Conservation (phyloP, 2,888 invertebrate genomes). For the Pherbina coryleti region DNA sequence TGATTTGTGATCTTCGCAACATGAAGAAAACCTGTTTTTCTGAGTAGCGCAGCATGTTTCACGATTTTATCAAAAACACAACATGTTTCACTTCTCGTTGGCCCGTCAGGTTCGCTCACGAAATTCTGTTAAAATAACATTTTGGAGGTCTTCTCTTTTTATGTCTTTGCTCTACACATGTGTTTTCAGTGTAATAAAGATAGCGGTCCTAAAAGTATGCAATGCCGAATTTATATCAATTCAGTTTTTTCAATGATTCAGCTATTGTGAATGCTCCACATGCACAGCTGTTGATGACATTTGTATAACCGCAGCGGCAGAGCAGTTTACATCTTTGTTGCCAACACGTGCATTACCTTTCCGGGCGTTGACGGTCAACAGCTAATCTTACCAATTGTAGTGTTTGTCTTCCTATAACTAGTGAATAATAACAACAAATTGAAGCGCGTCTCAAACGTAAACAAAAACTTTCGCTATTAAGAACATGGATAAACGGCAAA, state of each 20-base stretch:
- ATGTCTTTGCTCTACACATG: neutral
- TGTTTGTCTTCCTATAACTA: slow-evolving; percentile 33
- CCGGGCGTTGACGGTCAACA: slow-evolving; percentile 22
- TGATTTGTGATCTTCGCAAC: too few species aligned
- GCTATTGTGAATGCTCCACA: neutral
- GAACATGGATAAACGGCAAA: slow-evolving; percentile 33
- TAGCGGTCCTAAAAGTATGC: too few species aligned
- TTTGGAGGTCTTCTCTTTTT: too few species aligned
- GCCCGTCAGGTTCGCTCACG: too few species aligned
- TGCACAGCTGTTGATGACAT: slow-evolving; percentile 11
- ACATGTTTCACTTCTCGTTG: too few species aligned
- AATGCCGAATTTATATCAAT: neutral
- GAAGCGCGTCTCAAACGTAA: neutral
- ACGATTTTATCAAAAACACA: too few species aligned
- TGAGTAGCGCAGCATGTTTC: too few species aligned
- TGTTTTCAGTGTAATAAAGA: neutral
- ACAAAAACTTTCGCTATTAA: neutral
- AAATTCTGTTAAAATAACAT: too few species aligned
- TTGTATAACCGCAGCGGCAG: neutral
- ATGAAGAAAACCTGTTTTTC: too few species aligned
- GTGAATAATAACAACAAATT: slow-evolving; percentile 5
- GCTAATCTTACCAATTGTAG: neutral
- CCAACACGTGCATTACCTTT: slow-evolving; percentile 42
- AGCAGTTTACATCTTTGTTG: slow-evolving; percentile 23
- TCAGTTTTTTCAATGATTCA: too few species aligned